Evolutionary conservation across 2,888 invertebrate genomes (phyloP), one percentile per base, ranked within the genome.

Genomic region (Papilio elwesi): DNA sequence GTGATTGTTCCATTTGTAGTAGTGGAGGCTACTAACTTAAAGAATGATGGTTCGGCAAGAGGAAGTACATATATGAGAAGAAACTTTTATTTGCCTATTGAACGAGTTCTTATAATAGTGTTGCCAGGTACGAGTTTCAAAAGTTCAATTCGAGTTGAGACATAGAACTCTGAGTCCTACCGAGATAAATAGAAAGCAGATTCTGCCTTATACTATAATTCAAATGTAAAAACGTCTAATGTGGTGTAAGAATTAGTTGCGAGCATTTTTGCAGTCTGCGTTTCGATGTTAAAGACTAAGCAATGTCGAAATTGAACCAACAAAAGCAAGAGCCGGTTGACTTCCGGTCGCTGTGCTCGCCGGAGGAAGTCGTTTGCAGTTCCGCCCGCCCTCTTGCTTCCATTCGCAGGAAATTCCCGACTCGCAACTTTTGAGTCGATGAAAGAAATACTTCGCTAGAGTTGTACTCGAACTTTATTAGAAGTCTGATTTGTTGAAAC

Each of bases 401-500:
- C 77, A 76, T 76, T 80, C 76, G 77, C 82, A 83, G 89, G 87
- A 89, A 89, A 85, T 87, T 82, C 85, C 79, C 82, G 81, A 79
- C 85, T 85, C 78, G 80, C 78, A 86, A 88, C 85, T 87, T 84
- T 79, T 26, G 78, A 81, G 80, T 78, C 85, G 83, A 83, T 84
- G 86, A 90, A 91, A 91, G 89, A 90, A 91, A 91, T 90, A 88
- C 89, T 90, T 87, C 73, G 72, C 71, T 55, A 76, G 78, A 82
- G 79, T 84, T 85, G 81, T 83, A 80, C 79, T 80, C 78, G 78
- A 79, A 80, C 86, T 85, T 87, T 89, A 88, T 89, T 87, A 84
- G 85, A 79, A 82, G 84, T 85, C 84, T 82, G 80, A 83, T 83
- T 85, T 84, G 82, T 81, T 83, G 80, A 77, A 81, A 82, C 80